Evolutionary conservation across 2,888 invertebrate species (phyloP).

Genomic region (Boloria selene): DNA sequence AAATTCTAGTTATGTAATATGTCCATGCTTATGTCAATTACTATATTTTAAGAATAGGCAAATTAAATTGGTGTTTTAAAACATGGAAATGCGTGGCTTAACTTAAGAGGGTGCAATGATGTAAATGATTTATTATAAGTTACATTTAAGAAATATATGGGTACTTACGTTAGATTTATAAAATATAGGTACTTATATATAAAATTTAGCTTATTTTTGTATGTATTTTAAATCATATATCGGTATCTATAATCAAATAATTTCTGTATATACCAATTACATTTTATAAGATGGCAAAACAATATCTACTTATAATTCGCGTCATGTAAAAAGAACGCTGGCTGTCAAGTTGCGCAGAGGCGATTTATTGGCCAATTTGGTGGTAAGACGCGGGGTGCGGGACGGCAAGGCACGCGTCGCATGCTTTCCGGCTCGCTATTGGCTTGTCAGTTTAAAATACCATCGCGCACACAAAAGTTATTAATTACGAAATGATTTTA

Average conservation of each 20-base stretch:
- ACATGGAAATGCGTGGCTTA: conserved; percentile 9
- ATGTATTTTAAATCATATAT: not conserved
- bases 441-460: too few species aligned
- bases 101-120: conserved; percentile 43
- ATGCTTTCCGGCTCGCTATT: too few species aligned
- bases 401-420: too few species aligned
- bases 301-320: conserved; percentile 7
- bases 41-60: not conserved
- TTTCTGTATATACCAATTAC: conserved; percentile 5
- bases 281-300: conserved; percentile 4
- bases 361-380: too few species aligned
- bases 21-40: too few species aligned
- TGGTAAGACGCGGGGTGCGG: too few species aligned
- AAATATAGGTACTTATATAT: conserved; percentile 3
- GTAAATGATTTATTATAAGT: conserved; percentile 41
- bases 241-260: not conserved
- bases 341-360: too few species aligned
- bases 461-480: too few species aligned
- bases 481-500: too few species aligned
- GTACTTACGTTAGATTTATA: conserved; percentile 43
- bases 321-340: too few species aligned
- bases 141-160: conserved; percentile 41
- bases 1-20: not conserved
- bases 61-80: not conserved
- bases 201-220: conserved; percentile 11